Conservation (phyloP, 2,888 invertebrate genomes). For the Melanophora roralis region DNA sequence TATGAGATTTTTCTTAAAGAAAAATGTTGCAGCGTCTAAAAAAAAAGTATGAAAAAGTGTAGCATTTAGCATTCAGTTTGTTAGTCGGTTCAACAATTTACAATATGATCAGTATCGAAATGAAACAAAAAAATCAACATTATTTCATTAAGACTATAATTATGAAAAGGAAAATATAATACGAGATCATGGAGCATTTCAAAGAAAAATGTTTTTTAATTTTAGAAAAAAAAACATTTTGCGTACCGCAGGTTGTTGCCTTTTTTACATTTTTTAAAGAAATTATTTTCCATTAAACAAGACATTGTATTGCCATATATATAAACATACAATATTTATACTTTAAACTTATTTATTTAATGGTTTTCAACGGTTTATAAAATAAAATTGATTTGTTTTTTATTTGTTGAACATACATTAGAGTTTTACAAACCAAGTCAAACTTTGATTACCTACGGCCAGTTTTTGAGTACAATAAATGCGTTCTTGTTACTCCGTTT, state of each 20-base stretch:
- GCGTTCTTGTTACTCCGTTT: too few relatives aligned
- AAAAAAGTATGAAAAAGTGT: background rate
- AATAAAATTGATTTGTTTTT: background rate
- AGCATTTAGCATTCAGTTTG: background rate
- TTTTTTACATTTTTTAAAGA: background rate
- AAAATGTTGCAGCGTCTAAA: background rate
- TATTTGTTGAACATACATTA: background rate
- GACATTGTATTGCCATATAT: conserved; percentile 1
- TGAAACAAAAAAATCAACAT: background rate
- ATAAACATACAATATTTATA: conserved; percentile 12
- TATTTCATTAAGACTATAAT: background rate
- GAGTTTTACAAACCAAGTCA: conserved; percentile 2
- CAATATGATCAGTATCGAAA: conserved; percentile 15
- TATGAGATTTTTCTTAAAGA: background rate
- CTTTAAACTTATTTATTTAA: background rate
- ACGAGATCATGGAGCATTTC: conserved; percentile 22
- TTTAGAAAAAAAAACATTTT: background rate
- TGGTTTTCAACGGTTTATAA: too few relatives aligned
- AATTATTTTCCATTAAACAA: conserved; percentile 3
- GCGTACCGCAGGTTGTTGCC: conserved; percentile 8
- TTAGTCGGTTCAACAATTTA: background rate
- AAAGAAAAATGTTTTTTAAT: background rate
- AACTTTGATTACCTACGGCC: too few relatives aligned
- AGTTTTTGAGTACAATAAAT: too few relatives aligned
- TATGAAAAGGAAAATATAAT: background rate